Evolutionary conservation across 2,888 invertebrate genomes (phyloP), one percentile per base, ranked within the genome.

Genomic region (Vanessa cardui): DNA sequence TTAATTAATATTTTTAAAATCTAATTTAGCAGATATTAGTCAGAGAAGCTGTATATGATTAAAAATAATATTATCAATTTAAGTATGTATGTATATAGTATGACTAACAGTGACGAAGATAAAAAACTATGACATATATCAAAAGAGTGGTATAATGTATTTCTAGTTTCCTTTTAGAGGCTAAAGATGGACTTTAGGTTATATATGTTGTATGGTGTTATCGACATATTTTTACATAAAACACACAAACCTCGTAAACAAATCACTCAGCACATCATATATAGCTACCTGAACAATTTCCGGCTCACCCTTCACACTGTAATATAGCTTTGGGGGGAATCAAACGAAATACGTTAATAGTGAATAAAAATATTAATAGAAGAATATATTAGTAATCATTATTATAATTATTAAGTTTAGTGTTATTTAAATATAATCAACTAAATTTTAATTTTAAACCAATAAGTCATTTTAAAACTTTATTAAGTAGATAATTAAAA

Each of bases 241-340:
- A n/a, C 54, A 72, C 69, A 69, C 63, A 70, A 75, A 70, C 68
- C 72, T 72, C 62, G n/a, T 54, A 69, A 66, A 63, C 45, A 39
- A 39, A 73, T 59, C 58, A 68, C 66, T 47, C 62, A 39, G 65
- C 54, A 66, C 54, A 26, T 52, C 52, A 15, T 52, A 52, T 50
- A 62, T 74, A 76, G 60, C 72, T 91, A 90, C 92, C 92, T 92
- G 92, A 58, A 82, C 78, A 54, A 92, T 90, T 76, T 89, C 87
- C 72, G 89, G 91, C 69, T 92, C 92, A 74, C 91, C 90, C 74
- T 80, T 81, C 69, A 87, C 68, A 82, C 85, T 86, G 86, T 88
- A 91, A 88, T 82, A 91, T 75, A 92, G 87, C 92, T 92, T 86
- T 78, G 72, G 80, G 74, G 26, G 78, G 78, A 83, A 82, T 81